phyloP scores from a whole-genome alignment of 2,888 invertebrate genomes.

The Lottia scabra region DNA sequence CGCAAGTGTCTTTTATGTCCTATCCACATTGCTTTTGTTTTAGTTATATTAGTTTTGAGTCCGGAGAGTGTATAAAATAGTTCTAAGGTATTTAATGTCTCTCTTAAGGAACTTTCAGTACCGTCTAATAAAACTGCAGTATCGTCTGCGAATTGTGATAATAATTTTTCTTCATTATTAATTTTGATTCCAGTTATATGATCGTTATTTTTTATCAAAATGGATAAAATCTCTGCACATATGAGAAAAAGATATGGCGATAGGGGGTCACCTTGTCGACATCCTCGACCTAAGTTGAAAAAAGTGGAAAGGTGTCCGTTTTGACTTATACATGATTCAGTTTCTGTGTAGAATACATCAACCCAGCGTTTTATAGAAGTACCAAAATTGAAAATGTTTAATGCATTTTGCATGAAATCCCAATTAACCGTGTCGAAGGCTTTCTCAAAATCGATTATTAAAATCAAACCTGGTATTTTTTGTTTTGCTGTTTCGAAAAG shows the following conservation, averaged over 20 bases:
- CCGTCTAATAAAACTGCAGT: too few relatives aligned
- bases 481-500: background rate
- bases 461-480: background rate
- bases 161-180: too few relatives aligned
- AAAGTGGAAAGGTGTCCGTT: background rate
- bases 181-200: too few relatives aligned
- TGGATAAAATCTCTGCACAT: background rate
- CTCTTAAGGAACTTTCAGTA: too few relatives aligned
- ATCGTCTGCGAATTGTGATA: too few relatives aligned
- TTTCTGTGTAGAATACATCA: background rate
- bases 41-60: constrained; percentile 11
- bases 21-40: constrained; percentile 9
- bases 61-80: constrained; percentile 3
- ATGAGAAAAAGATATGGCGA: background rate
- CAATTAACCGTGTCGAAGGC: too few relatives aligned
- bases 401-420: constrained; percentile 4
- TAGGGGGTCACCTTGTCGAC: constrained; percentile 8
- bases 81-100: background rate
- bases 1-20: constrained; percentile 8
- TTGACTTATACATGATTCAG: background rate
- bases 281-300: background rate
- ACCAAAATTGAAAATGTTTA: constrained; percentile 8
- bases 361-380: constrained; percentile 9
- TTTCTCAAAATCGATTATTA: constrained; percentile 3
- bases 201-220: too few relatives aligned